Conservation (phyloP, 2,113 vertebrate genomes). For the Orientallactaga bullata region DNA sequence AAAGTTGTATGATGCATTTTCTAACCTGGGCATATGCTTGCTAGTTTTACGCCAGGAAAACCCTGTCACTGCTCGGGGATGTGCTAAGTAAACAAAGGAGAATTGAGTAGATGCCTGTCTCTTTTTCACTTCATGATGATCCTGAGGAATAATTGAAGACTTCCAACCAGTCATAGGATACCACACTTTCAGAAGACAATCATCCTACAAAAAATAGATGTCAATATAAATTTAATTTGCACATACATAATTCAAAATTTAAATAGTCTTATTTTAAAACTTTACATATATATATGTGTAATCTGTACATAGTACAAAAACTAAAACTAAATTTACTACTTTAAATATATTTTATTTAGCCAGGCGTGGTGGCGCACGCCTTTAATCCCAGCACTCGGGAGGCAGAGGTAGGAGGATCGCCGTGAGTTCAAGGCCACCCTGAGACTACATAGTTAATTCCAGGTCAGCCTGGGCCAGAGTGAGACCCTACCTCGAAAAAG, state of each 20-base stretch:
- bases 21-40: slow-evolving; percentile 97
- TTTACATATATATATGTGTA: neutral
- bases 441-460: too few species aligned
- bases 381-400: too few species aligned
- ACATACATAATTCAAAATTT: slow-evolving; percentile 41
- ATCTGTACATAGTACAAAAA: neutral
- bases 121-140: slow-evolving; percentile 91
- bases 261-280: slow-evolving; percentile 35
- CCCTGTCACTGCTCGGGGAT: slow-evolving; percentile 96
- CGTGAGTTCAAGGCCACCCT: too few species aligned
- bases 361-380: too few species aligned
- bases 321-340: too few species aligned
- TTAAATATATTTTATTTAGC: too few species aligned
- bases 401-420: too few species aligned
- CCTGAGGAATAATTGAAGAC: slow-evolving; percentile 95
- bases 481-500: too few species aligned
- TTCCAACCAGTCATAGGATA: slow-evolving; percentile 98
- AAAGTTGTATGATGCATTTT: neutral
- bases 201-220: slow-evolving; percentile 90
- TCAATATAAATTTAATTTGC: slow-evolving; percentile 21
- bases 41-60: slow-evolving; percentile 99
- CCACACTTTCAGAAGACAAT: slow-evolving; percentile 99
- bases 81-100: slow-evolving; percentile 97
- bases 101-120: slow-evolving; percentile 88
- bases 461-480: too few species aligned